phyloP scores from a whole-genome alignment of 2,888 invertebrate genomes.

The Aromia moschata region DNA sequence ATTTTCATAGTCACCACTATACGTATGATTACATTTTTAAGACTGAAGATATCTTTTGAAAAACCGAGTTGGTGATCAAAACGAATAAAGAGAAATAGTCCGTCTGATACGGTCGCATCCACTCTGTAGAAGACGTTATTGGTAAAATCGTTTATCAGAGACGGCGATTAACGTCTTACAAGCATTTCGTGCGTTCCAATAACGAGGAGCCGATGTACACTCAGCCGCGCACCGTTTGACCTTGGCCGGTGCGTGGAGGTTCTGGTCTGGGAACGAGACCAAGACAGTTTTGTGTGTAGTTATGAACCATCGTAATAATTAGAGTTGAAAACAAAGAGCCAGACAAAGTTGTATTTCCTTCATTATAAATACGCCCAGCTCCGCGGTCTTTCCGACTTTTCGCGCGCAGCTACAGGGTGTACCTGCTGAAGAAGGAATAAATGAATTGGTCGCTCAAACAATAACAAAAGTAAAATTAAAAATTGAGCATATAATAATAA shows the following conservation, averaged over 20 bases:
- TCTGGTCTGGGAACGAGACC: conserved; percentile 24
- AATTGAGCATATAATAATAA: too few relatives aligned
- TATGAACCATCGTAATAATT: conserved; percentile 40
- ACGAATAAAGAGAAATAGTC: too few relatives aligned
- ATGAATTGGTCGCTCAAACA: too few relatives aligned
- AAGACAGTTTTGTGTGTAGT: conserved; percentile 22
- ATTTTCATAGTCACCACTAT: too few relatives aligned
- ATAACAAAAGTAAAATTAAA: too few relatives aligned
- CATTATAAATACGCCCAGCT: conserved; percentile 42
- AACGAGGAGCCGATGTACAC: conserved; percentile 17
- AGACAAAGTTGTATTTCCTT: conserved; percentile 49
- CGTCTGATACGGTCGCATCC: too few relatives aligned
- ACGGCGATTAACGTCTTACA: conserved; percentile 4
- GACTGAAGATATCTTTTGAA: too few relatives aligned
- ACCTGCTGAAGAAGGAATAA: too few relatives aligned
- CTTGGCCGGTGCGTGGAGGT: conserved; percentile 5
- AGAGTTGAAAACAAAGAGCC: conserved; percentile 47
- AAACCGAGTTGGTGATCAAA: too few relatives aligned
- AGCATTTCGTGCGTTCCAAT: background rate
- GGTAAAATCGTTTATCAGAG: background rate
- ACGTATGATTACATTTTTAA: too few relatives aligned
- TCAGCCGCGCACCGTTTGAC: conserved; percentile 6
- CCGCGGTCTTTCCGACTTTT: background rate
- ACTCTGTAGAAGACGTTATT: too few relatives aligned
- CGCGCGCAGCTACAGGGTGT: conserved; percentile 10